Evolutionary conservation across 2,113 vertebrate genomes (phyloP), one percentile per base, ranked within the genome.

Genomic region (Perognathus longimembris): DNA sequence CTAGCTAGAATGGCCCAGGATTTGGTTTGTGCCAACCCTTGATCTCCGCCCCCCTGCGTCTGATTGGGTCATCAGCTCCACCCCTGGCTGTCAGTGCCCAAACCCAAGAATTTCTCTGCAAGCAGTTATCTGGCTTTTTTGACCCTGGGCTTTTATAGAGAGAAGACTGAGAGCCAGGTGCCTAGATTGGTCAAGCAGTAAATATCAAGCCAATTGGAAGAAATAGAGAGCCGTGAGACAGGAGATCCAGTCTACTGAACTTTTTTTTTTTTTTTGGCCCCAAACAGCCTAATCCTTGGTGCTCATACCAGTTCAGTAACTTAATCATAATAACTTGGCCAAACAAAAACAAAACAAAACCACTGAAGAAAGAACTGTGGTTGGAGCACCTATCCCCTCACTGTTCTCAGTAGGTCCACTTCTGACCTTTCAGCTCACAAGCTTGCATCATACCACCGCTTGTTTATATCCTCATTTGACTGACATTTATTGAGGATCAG

Each of bases 1-100:
- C 34, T 6, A 0, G 10, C 24, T 21, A 1, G 0, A 1, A 4
- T 28, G 0, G 64, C 69, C 18, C 11, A 0, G 14, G 30, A 38
- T 36, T 54, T 61, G 70, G 79, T 69, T 7, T 28, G 2, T 11
- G 40, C 42, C 7, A n/a, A 4, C 22, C 34, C 4, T 8, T 54
- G 14, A 54, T 54, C 28, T 45, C 50, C 15, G 7, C 45, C 40
- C 22, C 15, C 4, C 0, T 0, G 45, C 1, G 45, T 45, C 45
- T 45, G 45, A 12, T 45, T 45, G 45, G 45, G 45, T 45, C 24
- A 1, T 2, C 7, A 0, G 10, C 59, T 86, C 38, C 83, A 10
- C 50, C 69, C 67, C 45, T 0, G 2, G 10, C 17, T 30, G 45
- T 66, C 45, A 11, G 45, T 45, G 45, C 45, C 10, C 45, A 45